A percentile compares a stretch with the other conserved stretches of the same genome.
These are phyloP conservation scores for Lerista edwardsae DNA, from an alignment of 2,797 vertebrate genomes.

Conservation along the genomic window DNA sequence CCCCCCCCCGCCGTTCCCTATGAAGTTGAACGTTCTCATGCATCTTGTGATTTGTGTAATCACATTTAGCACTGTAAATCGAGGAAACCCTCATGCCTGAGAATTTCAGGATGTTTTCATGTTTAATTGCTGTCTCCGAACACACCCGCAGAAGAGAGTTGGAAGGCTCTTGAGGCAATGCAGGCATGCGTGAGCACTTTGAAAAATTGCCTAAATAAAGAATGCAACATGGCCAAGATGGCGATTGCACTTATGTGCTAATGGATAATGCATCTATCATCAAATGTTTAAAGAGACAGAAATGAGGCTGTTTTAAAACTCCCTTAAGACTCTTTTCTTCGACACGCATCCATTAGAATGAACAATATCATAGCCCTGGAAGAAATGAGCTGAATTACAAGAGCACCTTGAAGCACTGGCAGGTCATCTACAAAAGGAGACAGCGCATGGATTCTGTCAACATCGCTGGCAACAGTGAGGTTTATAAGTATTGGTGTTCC, in stretches of 20 bases:
- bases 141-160: background rate
- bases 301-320: slow-evolving; percentile 46
- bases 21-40: slow-evolving; percentile 37
- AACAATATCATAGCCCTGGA: slow-evolving; percentile 33
- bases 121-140: slow-evolving; percentile 26
- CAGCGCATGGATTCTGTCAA: background rate
- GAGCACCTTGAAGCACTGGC: background rate
- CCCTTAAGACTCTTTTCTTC: slow-evolving; percentile 33
- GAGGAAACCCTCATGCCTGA: background rate
- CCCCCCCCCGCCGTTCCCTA: background rate
- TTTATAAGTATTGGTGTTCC: background rate
- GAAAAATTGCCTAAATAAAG: slow-evolving; percentile 50
- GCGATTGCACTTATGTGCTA: slow-evolving; percentile 66
- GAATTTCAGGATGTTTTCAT: slow-evolving; percentile 19
- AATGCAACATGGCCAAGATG: slow-evolving; percentile 44
- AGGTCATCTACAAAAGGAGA: background rate
- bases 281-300: slow-evolving; percentile 53
- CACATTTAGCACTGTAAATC: slow-evolving; percentile 29
- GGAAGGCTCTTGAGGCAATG: slow-evolving; percentile 49
- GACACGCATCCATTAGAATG: slow-evolving; percentile 45
- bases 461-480: background rate
- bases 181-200: slow-evolving; percentile 36
- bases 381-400: slow-evolving; percentile 19
- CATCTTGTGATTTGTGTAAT: slow-evolving; percentile 26
- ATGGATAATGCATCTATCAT: slow-evolving; percentile 46